Evolutionary conservation across 1,140 invertebrate genomes (phyloP).

Genomic region (Platorchestia sp.): DNA sequence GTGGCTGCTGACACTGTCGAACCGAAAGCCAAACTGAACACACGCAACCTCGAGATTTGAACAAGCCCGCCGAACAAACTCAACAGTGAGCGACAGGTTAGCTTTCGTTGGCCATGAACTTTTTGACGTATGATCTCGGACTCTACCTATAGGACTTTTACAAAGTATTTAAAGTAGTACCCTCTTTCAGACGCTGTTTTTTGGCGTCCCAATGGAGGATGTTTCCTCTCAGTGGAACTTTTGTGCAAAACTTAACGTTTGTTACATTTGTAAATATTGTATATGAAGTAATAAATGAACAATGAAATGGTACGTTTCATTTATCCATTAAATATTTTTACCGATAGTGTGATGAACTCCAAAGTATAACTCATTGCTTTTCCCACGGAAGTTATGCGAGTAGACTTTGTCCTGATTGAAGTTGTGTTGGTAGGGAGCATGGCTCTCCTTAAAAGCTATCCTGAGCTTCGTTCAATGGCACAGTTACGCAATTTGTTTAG

Average conservation of each 20-base stretch:
- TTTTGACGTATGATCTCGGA: conserved; percentile 13
- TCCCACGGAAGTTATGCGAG: too few relatives aligned
- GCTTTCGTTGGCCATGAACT: neutral
- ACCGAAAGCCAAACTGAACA: neutral
- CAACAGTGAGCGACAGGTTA: neutral
- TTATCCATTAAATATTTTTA: neutral
- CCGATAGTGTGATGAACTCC: neutral
- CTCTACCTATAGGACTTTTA: conserved; percentile 18
- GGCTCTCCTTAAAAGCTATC: too few relatives aligned
- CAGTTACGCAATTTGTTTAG: too few relatives aligned
- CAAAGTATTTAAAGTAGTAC: conserved; percentile 10
- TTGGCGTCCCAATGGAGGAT: neutral
- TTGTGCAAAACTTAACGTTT: conserved; percentile 32
- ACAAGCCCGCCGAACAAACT: neutral
- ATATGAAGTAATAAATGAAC: conserved; percentile 36
- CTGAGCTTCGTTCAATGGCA: too few relatives aligned
- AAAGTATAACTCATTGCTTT: too few relatives aligned
- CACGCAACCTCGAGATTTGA: neutral
- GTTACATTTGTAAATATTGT: conserved; percentile 36
- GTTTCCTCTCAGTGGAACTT: neutral
- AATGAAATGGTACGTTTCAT: neutral
- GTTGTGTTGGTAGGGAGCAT: too few relatives aligned
- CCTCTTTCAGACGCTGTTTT: neutral
- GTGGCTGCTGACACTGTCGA: neutral
- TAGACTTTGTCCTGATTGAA: too few relatives aligned